These are phyloP conservation scores for Amblyopsis rosae DNA, from an alignment of 2,113 vertebrate species.

Conservation along the genomic window DNA sequence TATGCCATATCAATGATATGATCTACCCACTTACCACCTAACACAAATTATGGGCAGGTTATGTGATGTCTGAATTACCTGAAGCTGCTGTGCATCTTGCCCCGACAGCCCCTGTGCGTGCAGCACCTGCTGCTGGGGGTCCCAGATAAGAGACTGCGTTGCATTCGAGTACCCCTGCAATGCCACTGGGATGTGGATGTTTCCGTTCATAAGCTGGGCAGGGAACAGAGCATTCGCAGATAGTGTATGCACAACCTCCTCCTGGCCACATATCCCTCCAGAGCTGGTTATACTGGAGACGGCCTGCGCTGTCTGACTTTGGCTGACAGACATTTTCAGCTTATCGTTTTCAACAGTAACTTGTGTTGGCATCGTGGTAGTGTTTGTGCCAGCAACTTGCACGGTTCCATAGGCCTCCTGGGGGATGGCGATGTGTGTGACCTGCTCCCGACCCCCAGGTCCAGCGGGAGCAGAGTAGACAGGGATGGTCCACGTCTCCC, in stretches of 20 bases:
- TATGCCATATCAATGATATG: no score
- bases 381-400: conserved; percentile 81
- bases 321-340: conserved; percentile 61
- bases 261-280: conserved; percentile 80
- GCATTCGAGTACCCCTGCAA: conserved; percentile 94
- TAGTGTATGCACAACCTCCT: conserved; percentile 96
- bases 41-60: no score
- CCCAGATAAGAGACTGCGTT: conserved; percentile 97
- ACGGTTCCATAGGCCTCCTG: conserved; percentile 97
- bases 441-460: conserved; percentile 84
- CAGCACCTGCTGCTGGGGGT: conserved; percentile 82
- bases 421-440: conserved; percentile 97
- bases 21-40: no score
- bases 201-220: conserved; percentile 98
- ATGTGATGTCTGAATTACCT: conserved; percentile 44
- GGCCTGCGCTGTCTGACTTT: conserved; percentile 67
- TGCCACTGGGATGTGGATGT: conserved; percentile 99
- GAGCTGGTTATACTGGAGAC: conserved; percentile 76
- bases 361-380: conserved; percentile 67
- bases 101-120: conserved; percentile 68
- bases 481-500: conserved; percentile 99
- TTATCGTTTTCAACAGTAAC: conserved; percentile 86
- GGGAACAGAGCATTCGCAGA: conserved; percentile 84
- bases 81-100: conserved; percentile 87
- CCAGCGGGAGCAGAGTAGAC: conserved; percentile 90